Base-by-base conservation (phyloP, 2,888 invertebrate species). In the Kuschelorhynchus macadamiae region DNA sequence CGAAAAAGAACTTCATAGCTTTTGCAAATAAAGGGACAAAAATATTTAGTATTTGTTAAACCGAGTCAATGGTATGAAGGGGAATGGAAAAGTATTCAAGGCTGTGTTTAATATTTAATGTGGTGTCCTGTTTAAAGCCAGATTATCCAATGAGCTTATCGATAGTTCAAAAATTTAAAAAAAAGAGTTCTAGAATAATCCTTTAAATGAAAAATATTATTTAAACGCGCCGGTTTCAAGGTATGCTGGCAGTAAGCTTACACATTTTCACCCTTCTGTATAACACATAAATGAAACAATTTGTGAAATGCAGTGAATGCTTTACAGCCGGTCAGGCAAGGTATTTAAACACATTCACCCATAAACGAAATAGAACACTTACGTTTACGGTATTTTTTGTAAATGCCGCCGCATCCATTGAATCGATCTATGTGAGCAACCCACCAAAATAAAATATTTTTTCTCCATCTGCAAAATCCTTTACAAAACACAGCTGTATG, bases 401-500 rank as follows among this genome's bases (percentile, higher is more conserved):
- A 41, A 46, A 53, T 25, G 53, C 55, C 7, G 32, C 25, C 60
- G 59, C 49, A 59, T 32, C 61, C 52, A 61, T 61, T 61, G 32
- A 60, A 25, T 30, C 25, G 44, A 32, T 9, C 9, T 53, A 47
- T 46, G 32, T 18, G 32, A 49, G 39, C 33, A 56, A 41, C 67
- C 56, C 55, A 41, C 62, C 17, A 61, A 62, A 61, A 67, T 61
- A 50, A 42, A 47, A 67, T 55, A 52, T 46, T 44, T 63, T 61
- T 61, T 56, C 46, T 62, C 63, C 63, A 67, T 67, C 67, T 33
- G 52, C 42, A 36, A 62, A 61, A 61, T 62, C 67, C 61, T 62
- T 62, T 63, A 56, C 53, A 67, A 63, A 67, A 67, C 57, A 63
- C 67, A 67, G 67, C 67, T 67, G 67, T 62, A 52, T 46, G 36